These are phyloP conservation scores for Quadriops clusia DNA, from an alignment of 2,888 invertebrate species.

Conservation along the genomic window DNA sequence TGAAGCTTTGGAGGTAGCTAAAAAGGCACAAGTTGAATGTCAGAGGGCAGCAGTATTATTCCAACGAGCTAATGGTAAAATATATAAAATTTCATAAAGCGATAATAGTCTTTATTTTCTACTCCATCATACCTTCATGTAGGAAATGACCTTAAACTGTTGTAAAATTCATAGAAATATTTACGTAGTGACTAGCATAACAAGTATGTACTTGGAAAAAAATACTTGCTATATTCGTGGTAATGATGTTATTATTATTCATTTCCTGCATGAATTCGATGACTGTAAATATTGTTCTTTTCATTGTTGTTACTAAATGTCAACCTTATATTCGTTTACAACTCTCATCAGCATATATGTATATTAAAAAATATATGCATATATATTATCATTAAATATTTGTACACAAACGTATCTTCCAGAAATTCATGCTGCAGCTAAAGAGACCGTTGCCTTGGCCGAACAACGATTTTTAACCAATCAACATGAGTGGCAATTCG, in stretches of 20 bases:
- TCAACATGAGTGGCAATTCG: constrained; percentile 78
- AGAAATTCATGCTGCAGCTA: constrained; percentile 86
- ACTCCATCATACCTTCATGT: background rate
- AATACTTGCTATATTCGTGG: too few relatives aligned
- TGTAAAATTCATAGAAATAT: too few relatives aligned
- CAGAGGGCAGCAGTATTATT: constrained; percentile 84
- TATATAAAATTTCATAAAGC: constrained; percentile 18
- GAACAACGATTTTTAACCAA: constrained; percentile 69
- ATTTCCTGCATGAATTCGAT: too few relatives aligned
- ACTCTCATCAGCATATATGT: too few relatives aligned
- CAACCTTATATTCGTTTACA: too few relatives aligned
- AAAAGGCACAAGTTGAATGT: constrained; percentile 69
- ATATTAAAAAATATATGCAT: too few relatives aligned
- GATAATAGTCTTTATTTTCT: background rate
- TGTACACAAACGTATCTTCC: constrained; percentile 22
- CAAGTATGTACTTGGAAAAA: too few relatives aligned
- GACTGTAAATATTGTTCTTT: too few relatives aligned
- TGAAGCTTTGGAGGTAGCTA: constrained; percentile 67
- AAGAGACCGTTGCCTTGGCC: constrained; percentile 84
- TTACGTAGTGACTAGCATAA: too few relatives aligned
- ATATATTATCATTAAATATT: constrained; percentile 7
- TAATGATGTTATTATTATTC: too few relatives aligned
- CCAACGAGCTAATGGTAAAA: constrained; percentile 73
- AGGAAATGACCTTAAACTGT: too few relatives aligned
- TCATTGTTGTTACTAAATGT: too few relatives aligned